These are phyloP conservation scores for Spodoptera picta DNA, from an alignment of 2,888 invertebrate genomes.

Conservation along the genomic window DNA sequence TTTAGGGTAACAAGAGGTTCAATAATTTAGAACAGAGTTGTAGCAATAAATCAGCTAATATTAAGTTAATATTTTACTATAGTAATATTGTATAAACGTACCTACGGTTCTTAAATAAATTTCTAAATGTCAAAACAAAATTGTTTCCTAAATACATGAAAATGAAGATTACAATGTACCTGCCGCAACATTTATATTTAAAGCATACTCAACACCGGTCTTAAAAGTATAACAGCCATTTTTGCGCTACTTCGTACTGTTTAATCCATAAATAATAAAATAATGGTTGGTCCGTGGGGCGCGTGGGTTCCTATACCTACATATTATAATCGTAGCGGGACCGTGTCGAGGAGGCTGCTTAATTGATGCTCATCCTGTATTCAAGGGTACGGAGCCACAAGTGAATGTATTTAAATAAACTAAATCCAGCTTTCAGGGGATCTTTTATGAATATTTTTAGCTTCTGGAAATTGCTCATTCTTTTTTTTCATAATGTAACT, in stretches of 20 bases:
- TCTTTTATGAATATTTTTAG: constrained; percentile 43
- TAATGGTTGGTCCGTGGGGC: constrained; percentile 41
- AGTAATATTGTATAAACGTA: not conserved
- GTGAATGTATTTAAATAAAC: constrained; percentile 70
- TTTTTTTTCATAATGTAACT: constrained; percentile 14
- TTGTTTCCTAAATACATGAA: constrained; percentile 4
- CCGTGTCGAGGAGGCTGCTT: constrained; percentile 68
- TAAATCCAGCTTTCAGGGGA: constrained; percentile 44
- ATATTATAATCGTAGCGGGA: constrained; percentile 54
- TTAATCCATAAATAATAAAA: constrained; percentile 56
- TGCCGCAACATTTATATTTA: constrained; percentile 15
- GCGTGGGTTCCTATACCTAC: constrained; percentile 37
- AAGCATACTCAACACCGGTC: constrained; percentile 16
- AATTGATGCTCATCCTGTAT: constrained; percentile 81
- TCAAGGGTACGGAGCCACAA: constrained; percentile 77
- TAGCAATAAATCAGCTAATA: not conserved
- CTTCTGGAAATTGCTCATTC: constrained; percentile 28
- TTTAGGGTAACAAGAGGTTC: constrained; percentile 13
- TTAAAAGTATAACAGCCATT: constrained; percentile 29
- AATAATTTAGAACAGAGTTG: constrained; percentile 13
- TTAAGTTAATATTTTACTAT: not conserved
- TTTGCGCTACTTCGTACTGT: constrained; percentile 36
- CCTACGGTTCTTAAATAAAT: not conserved
- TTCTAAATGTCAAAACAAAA: not conserved
- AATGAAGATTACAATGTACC: constrained; percentile 1